Evolutionary conservation across 2,113 vertebrate species (phyloP).

Genomic region (Toxotes jaculatrix): DNA sequence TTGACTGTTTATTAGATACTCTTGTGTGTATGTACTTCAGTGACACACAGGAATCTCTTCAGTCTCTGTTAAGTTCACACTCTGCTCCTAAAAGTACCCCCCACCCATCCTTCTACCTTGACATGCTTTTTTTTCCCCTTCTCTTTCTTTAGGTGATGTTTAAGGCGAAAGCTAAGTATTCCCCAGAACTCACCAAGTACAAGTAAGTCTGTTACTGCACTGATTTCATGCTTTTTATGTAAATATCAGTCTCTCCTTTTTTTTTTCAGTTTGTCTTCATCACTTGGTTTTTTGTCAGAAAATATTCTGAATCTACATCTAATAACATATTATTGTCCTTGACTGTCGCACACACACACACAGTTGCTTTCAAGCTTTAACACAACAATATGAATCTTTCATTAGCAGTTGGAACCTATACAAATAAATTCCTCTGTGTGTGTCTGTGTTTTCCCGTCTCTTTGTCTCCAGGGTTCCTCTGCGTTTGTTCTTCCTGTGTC

Average conservation of each 20-base stretch:
- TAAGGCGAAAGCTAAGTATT: constrained; percentile 95
- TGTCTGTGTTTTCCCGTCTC: not conserved
- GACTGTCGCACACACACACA: not conserved
- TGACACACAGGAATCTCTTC: constrained; percentile 37
- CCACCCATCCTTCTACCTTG: not conserved
- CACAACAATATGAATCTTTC: constrained; percentile 5
- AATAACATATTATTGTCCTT: not conserved
- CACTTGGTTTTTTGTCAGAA: not conserved
- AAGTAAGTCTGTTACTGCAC: constrained; percentile 84
- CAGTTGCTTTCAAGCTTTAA: constrained; percentile 18
- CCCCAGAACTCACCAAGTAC: constrained; percentile 96
- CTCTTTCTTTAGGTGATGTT: constrained; percentile 89
- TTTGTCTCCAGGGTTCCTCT: constrained; percentile 86
- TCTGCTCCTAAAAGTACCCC: constrained; percentile 4
- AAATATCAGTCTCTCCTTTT: not conserved
- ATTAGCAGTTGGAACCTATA: constrained; percentile 15
- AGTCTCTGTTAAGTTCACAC: constrained; percentile 49
- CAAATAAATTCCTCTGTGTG: constrained; percentile 3
- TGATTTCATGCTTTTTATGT: not conserved
- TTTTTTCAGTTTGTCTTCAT: no score
- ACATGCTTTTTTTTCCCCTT: not conserved
- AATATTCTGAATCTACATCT: not conserved
- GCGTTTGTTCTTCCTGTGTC: constrained; percentile 89
- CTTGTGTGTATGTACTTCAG: constrained; percentile 4
- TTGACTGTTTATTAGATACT: not conserved